These are phyloP conservation scores for Euwallacea similis DNA, from an alignment of 1,140 invertebrate species.

Conservation along the genomic window DNA sequence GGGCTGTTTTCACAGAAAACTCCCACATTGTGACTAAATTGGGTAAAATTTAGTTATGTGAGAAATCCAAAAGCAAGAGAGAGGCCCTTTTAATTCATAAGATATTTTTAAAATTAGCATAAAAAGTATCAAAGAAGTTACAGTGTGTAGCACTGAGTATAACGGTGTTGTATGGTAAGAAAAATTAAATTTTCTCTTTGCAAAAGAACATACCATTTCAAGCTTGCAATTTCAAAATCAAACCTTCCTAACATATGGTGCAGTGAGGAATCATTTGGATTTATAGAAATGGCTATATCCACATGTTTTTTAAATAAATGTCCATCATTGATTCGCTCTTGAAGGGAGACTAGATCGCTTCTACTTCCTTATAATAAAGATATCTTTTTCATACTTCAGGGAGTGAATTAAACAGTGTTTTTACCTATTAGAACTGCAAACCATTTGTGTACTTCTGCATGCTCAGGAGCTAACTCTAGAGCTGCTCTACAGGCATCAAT, in stretches of 20 bases:
- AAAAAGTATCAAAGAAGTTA: too few species aligned
- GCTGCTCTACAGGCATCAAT: slow-evolving; percentile 63
- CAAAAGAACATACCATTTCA: slow-evolving; percentile 67
- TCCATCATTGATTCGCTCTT: slow-evolving; percentile 72
- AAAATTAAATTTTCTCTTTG: too few species aligned
- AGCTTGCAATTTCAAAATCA: slow-evolving; percentile 70
- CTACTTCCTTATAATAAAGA: slow-evolving; percentile 28
- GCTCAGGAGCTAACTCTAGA: slow-evolving; percentile 58
- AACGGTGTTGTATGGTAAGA: too few species aligned
- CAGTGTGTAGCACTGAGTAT: too few species aligned
- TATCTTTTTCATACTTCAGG: neutral
- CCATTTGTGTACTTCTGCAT: slow-evolving; percentile 76
- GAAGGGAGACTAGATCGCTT: slow-evolving; percentile 56
- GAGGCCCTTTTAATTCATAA: too few species aligned
- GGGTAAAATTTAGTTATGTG: too few species aligned
- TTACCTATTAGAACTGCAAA: slow-evolving; percentile 72
- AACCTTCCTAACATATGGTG: slow-evolving; percentile 72
- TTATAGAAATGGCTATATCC: slow-evolving; percentile 67
- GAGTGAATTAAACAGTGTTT: neutral
- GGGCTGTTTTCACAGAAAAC: too few species aligned
- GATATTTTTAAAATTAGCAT: too few species aligned
- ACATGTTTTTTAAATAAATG: slow-evolving; percentile 72
- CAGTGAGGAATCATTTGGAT: slow-evolving; percentile 66
- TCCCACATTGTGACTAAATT: too few species aligned
- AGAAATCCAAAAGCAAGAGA: too few species aligned